Conservation (phyloP, 1,140 invertebrate species). For the Ceratosolen solmsi region DNA sequence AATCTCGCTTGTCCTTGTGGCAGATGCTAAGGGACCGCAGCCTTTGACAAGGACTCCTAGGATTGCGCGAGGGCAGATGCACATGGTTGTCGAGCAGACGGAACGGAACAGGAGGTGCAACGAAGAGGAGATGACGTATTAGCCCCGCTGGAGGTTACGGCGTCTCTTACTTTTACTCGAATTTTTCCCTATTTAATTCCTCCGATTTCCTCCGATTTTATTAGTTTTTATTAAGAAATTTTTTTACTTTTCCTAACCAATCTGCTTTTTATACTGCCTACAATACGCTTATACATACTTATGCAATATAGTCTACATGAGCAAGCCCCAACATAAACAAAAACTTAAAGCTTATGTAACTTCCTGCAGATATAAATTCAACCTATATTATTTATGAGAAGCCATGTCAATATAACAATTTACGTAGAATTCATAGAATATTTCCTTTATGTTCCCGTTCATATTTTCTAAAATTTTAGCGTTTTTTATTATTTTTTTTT, state of each 20-base stretch:
- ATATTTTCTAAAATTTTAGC: not conserved
- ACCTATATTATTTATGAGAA: not conserved
- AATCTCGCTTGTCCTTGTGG: not conserved
- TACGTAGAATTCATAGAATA: not conserved
- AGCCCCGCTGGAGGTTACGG: too few species aligned
- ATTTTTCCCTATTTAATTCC: too few species aligned
- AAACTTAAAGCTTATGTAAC: not conserved
- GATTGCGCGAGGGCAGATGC: not conserved
- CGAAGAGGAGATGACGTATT: not conserved
- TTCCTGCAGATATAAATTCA: not conserved
- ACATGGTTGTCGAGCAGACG: not conserved
- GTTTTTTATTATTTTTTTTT: not conserved
- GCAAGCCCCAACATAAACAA: too few species aligned
- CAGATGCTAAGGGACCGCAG: conserved; percentile 21
- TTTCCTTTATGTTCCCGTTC: not conserved
- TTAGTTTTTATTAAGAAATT: too few species aligned
- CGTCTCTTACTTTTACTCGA: too few species aligned
- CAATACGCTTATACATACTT: too few species aligned
- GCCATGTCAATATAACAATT: not conserved
- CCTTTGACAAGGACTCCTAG: not conserved
- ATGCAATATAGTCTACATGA: too few species aligned
- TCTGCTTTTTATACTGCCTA: too few species aligned
- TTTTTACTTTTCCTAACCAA: too few species aligned
- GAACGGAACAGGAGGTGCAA: not conserved
- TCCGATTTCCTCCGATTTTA: too few species aligned